A percentile compares a stretch with the other conserved stretches of the same genome.
These are phyloP conservation scores for Megaptera novaeangliae DNA, from an alignment of 2,113 vertebrate species.

Conservation along the genomic window DNA sequence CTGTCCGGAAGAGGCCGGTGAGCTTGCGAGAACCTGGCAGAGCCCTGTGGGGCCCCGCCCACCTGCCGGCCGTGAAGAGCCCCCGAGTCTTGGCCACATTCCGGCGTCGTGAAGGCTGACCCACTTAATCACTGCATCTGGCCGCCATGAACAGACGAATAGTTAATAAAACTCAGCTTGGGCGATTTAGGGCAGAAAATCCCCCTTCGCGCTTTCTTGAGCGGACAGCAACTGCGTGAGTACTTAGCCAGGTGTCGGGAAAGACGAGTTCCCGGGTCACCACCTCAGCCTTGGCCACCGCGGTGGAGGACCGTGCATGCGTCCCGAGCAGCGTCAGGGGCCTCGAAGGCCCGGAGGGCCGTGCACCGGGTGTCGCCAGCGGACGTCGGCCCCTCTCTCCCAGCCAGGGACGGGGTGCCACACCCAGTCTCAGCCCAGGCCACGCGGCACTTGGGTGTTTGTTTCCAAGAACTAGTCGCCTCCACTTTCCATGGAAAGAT, in stretches of 20 bases:
- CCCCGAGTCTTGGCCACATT: background rate
- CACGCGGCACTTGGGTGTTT: background rate
- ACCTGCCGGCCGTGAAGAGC: accelerated
- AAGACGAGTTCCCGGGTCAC: constrained; percentile 14
- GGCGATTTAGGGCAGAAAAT: background rate
- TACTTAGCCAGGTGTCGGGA: background rate
- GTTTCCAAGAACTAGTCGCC: background rate
- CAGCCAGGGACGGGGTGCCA: accelerated
- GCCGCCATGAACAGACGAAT: background rate
- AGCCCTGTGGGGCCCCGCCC: accelerated
- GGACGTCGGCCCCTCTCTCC: accelerated
- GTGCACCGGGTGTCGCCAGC: accelerated
- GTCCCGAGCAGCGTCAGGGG: accelerated
- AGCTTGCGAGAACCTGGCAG: accelerated
- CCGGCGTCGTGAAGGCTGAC: accelerated
- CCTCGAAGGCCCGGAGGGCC: accelerated
- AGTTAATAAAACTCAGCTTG: background rate
- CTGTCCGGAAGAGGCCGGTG: too few relatives aligned
- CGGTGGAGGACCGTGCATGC: accelerated
- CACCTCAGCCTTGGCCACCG: background rate
- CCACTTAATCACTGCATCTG: background rate
- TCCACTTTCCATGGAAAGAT: background rate
- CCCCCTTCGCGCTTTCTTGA: background rate
- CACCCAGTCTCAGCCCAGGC: too few relatives aligned
- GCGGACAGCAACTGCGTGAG: background rate